Evolutionary conservation across 2,113 vertebrate species (phyloP).

Genomic region (Pogonocichla stellata): DNA sequence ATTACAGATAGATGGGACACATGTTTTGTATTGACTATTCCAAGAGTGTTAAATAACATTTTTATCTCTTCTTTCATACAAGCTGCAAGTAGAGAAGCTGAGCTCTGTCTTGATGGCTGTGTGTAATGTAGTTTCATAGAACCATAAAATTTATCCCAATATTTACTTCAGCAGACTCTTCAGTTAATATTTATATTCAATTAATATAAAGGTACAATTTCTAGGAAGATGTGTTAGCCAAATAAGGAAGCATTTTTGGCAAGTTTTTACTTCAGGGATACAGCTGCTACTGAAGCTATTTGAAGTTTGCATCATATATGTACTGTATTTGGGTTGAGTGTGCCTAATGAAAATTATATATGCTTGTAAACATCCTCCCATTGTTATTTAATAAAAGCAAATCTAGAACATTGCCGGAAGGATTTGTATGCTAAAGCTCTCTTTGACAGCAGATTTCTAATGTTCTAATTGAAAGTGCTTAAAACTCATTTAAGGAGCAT

Average conservation of each 20-base stretch:
- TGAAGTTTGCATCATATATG: background rate
- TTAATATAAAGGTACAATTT: background rate
- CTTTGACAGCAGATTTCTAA: constrained; percentile 9
- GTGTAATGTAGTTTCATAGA: background rate
- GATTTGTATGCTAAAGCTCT: background rate
- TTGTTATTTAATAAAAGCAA: constrained; percentile 33
- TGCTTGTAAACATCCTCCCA: constrained; percentile 35
- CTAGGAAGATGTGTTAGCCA: background rate
- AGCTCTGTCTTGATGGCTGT: background rate
- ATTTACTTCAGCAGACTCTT: background rate
- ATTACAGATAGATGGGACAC: background rate
- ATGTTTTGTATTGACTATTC: background rate
- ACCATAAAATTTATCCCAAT: background rate
- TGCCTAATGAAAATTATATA: constrained; percentile 44
- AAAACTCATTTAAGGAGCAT: background rate
- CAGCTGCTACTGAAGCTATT: background rate
- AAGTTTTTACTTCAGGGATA: background rate
- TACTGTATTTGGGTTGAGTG: background rate
- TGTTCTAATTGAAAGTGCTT: constrained; percentile 16
- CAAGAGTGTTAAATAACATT: background rate
- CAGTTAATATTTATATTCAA: background rate
- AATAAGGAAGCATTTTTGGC: background rate
- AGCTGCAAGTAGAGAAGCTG: background rate
- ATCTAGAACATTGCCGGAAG: background rate
- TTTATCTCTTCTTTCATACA: background rate